These are phyloP conservation scores for Cottus gobio DNA, from an alignment of 2,113 vertebrate species.

Conservation along the genomic window DNA sequence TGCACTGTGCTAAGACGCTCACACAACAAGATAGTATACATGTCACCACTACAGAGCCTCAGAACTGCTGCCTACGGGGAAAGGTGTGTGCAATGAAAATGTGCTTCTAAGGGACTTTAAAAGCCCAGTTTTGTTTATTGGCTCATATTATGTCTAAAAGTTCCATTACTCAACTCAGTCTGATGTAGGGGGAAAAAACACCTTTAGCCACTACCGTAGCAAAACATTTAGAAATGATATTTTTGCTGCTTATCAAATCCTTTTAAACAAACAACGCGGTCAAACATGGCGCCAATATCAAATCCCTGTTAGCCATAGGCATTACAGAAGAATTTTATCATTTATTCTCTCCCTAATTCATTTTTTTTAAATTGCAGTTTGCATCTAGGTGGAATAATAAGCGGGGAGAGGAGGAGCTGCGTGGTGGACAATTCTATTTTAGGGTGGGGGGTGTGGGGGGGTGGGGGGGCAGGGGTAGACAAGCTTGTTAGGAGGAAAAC, in stretches of 20 bases:
- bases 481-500: conserved; percentile 73
- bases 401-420: conserved; percentile 21
- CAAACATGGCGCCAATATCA: conserved; percentile 19
- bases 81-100: conserved; percentile 2
- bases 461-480: too few relatives aligned
- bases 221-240: background rate
- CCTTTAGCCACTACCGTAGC: background rate
- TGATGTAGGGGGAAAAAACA: background rate
- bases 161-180: conserved; percentile 16
- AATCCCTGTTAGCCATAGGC: conserved; percentile 31
- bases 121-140: background rate
- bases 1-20: conserved; percentile 45
- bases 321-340: conserved; percentile 34
- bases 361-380: conserved; percentile 11
- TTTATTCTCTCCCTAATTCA: conserved; percentile 33
- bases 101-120: background rate
- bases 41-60: conserved; percentile 3
- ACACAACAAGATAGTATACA: conserved; percentile 11
- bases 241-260: conserved; percentile 21
- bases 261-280: conserved; percentile 9
- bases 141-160: conserved; percentile 2
- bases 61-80: background rate
- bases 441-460: too few relatives aligned
- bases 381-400: conserved; percentile 37
- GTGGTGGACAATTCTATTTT: conserved; percentile 68